Evolutionary conservation across 2,797 vertebrate species (phyloP), one percentile per base, ranked within the genome.

Genomic region (Pangasius sanitwongsei): DNA sequence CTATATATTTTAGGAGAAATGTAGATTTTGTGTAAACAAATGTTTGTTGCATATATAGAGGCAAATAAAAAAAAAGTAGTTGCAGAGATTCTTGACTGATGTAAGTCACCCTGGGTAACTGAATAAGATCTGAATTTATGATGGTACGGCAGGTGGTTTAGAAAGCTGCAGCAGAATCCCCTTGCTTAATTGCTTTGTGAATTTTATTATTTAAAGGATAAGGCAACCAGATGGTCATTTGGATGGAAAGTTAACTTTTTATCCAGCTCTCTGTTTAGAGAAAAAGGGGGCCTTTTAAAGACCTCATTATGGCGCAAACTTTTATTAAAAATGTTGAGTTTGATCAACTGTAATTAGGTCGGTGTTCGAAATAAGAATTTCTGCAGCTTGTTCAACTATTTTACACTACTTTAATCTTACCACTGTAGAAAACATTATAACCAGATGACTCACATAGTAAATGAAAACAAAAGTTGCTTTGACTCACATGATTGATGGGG

Each of bases 131-230:
- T 90, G 67, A 91, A 90, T 92, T 86, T 91, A 87, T 88, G 87
- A 91, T 83, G 94, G 94, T 94, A 95, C 93, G 95, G 96, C 96
- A 97, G 96, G 96, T 97, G 96, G 96, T 95, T 95, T 83, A 95
- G 93, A 96, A 96, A 97, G 94, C 96, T 96, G 95, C 94, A 94
- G 95, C 96, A 96, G 96, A 96, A 96, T 96, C 96, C 96, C 95
- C 95, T 95, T 95, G 96, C 96, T 96, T 90, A 92, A 92, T 91
- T 90, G 84, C 90, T 95, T 96, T 95, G 95, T 95, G 96, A 97
- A 97, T 96, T 96, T 95, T 96, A 96, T 96, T 97, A 95, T 96
- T 97, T 97, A 97, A 97, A 96, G 96, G 96, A 97, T 97, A 96
- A 96, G 95, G 93, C 94, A 94, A 95, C 96, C 96, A 97, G 96